Evolutionary conservation across 2,888 invertebrate species (phyloP), one percentile per base, ranked within the genome.

Genomic region (Pharmacophagus antenor): DNA sequence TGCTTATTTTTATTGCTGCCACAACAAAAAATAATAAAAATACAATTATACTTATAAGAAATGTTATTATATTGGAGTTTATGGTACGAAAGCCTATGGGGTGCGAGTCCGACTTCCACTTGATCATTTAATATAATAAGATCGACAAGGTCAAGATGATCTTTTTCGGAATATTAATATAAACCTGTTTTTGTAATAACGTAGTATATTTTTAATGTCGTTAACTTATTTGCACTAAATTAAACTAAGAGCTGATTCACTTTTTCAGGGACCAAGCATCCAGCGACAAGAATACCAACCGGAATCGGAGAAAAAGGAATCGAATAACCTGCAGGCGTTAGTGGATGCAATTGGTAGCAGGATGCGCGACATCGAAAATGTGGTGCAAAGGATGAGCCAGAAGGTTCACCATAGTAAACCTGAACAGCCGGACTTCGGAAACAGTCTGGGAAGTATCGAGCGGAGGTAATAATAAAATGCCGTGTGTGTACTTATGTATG

Each of bases 311-410:
- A 79, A 78, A 37, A 72, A 75, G 10, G 72, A 74, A 10, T 70
- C 80, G 0, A 58, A 69, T 0, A 82, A 85, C 56, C 75, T 88
- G 0, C 86, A 88, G 48, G 81, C 84, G 0, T 58, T 89, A 27
- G 88, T 89, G 2, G 87, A 90, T 58, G 88, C 89, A 0, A 88
- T 88, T 20, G 88, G 88, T 0, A 82, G 76, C 20, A 72, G 88
- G n/a, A 86, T 88, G 88, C 69, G 80, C 2, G 85, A 87, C 55
- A 87, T 86, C 1, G 86, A 88, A 59, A 75, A 69, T 7, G 88
- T 86, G 0, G 86, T 87, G 0, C 84, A 85, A 65, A 72, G 72
- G 64, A 88, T 88, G 88, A 85, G 80, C n/a, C 81, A 83, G 20
- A 87, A 87, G 52, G 87, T 87, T 0, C 81, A 81, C 1, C 74